phyloP scores from a whole-genome alignment of 2,888 invertebrate species.

The Amphiduros pacificus region DNA sequence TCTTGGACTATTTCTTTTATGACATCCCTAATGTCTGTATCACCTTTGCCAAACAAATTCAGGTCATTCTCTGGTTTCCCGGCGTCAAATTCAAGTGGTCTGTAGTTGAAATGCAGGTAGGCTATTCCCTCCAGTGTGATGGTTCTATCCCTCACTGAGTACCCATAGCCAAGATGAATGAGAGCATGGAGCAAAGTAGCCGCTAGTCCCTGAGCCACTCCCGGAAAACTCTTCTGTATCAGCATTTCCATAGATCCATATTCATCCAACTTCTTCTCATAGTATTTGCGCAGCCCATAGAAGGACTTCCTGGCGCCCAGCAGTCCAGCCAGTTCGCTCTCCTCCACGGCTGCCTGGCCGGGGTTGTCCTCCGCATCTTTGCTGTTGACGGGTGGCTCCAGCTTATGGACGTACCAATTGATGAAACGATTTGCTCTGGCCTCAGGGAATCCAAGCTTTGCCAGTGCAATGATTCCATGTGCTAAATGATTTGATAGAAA shows the following conservation, averaged over 20 bases:
- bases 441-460: conserved; percentile 1
- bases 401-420: not conserved
- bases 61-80: not conserved
- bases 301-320: not conserved
- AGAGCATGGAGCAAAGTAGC: not conserved
- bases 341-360: not conserved
- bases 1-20: not conserved
- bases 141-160: not conserved
- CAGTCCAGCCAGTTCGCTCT: not conserved
- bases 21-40: not conserved
- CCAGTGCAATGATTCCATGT: conserved; percentile 4
- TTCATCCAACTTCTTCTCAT: not conserved
- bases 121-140: conserved; percentile 3
- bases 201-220: not conserved
- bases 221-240: not conserved
- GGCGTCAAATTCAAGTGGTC: not conserved
- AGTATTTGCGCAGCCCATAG: not conserved
- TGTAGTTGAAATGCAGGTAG: conserved; percentile 4
- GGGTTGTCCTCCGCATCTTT: too few relatives aligned
- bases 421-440: not conserved
- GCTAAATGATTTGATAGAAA: not conserved
- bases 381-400: not conserved
- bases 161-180: conserved; percentile 10
- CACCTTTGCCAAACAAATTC: not conserved
- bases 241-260: not conserved